Evolutionary conservation across 2,888 invertebrate genomes (phyloP).

Genomic region (Criorhina ranunculi): DNA sequence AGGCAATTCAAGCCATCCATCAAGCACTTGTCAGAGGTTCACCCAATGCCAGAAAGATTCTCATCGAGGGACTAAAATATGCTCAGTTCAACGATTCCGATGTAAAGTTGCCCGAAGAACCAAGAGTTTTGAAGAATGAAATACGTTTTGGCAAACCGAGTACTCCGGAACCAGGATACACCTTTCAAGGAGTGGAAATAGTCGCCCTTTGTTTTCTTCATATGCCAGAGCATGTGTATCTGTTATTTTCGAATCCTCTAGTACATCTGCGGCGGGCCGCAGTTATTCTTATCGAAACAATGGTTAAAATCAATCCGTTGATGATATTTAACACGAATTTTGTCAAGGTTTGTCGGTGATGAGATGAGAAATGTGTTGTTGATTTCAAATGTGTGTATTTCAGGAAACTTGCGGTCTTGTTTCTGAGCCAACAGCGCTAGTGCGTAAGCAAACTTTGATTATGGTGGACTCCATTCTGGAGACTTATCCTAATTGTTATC

Average conservation of each 20-base stretch:
- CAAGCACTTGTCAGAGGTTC: slow-evolving; percentile 81
- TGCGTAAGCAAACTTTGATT: slow-evolving; percentile 81
- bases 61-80: slow-evolving; percentile 81
- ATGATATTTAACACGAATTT: slow-evolving; percentile 83
- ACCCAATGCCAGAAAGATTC: slow-evolving; percentile 80
- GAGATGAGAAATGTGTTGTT: not conserved
- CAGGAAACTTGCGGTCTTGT: slow-evolving; percentile 80
- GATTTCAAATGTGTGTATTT: not conserved
- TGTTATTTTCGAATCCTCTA: slow-evolving; percentile 79
- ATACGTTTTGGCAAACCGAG: slow-evolving; percentile 80
- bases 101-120: slow-evolving; percentile 78
- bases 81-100: slow-evolving; percentile 79
- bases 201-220: slow-evolving; percentile 79
- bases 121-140: slow-evolving; percentile 79
- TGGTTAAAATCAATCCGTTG: slow-evolving; percentile 81
- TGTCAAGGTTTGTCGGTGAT: slow-evolving; percentile 78
- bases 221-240: slow-evolving; percentile 81
- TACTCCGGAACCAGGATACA: slow-evolving; percentile 79
- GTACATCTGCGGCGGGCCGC: slow-evolving; percentile 81
- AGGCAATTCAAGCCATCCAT: slow-evolving; percentile 81
- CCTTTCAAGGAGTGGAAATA: slow-evolving; percentile 81
- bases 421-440: slow-evolving; percentile 80
- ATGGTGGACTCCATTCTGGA: slow-evolving; percentile 81
- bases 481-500: slow-evolving; percentile 82
- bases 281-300: slow-evolving; percentile 81